Evolutionary conservation across 2,888 invertebrate species (phyloP).

Genomic region (Pachydiplax longipennis): DNA sequence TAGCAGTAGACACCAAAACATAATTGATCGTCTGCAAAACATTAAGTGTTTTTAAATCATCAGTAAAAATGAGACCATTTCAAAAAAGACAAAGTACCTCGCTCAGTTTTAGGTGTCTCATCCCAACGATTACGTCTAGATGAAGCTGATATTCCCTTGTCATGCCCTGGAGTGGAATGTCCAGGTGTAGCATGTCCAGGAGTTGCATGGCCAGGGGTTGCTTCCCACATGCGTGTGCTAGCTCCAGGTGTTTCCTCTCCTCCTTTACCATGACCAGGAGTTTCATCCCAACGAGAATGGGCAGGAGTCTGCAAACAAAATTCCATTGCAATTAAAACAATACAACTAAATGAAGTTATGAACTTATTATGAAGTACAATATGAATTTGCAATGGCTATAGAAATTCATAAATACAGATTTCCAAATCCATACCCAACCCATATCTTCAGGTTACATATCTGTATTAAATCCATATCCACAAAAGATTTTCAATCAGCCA

Average conservation of each 20-base stretch:
- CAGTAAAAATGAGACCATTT: background rate
- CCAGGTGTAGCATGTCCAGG: slow-evolving; percentile 86
- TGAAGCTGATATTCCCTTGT: slow-evolving; percentile 67
- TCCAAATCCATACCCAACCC: no score
- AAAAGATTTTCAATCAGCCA: no score
- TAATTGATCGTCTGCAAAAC: no score
- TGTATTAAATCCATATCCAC: no score
- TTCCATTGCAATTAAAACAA: background rate
- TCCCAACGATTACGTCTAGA: slow-evolving; percentile 97
- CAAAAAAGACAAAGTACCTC: slow-evolving; percentile 64
- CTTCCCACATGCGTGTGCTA: slow-evolving; percentile 94
- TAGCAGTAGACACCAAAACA: no score
- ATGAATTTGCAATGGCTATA: no score
- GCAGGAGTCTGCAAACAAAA: slow-evolving; percentile 72
- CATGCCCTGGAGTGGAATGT: slow-evolving; percentile 81
- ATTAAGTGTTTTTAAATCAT: background rate
- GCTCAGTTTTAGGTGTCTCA: slow-evolving; percentile 97
- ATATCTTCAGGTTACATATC: no score
- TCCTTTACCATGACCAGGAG: slow-evolving; percentile 83
- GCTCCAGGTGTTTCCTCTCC: slow-evolving; percentile 90
- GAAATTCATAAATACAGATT: no score
- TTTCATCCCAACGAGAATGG: slow-evolving; percentile 91
- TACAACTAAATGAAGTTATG: no score
- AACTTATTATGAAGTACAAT: no score
- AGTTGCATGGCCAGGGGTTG: slow-evolving; percentile 93